Evolutionary conservation across 2,797 vertebrate species (phyloP).

Genomic region (Enteromius anoplus): DNA sequence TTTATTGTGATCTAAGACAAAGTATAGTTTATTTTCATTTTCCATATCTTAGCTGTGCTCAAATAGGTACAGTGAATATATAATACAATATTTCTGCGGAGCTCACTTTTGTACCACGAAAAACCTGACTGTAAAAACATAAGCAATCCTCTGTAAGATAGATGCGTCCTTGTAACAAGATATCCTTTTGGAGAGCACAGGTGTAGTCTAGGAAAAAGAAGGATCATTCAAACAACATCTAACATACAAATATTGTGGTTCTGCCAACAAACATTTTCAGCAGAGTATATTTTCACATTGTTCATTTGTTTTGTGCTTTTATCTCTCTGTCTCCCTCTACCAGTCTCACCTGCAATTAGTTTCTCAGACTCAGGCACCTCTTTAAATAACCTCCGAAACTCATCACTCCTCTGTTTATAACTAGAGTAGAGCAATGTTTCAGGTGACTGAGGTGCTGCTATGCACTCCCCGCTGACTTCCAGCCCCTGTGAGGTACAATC

Average conservation of each 20-base stretch:
- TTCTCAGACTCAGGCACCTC: conserved; percentile 86
- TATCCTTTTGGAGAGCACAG: conserved; percentile 93
- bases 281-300: not conserved
- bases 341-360: conserved; percentile 86
- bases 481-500: conserved; percentile 20
- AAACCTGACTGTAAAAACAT: conserved; percentile 96
- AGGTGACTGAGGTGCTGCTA: conserved; percentile 75
- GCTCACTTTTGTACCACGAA: conserved; percentile 90
- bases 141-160: conserved; percentile 92
- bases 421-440: conserved; percentile 66
- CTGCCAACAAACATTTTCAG: conserved; percentile 2
- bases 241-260: conserved; percentile 16
- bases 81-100: not conserved
- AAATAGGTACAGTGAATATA: not conserved
- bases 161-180: conserved; percentile 90
- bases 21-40: conserved; percentile 11
- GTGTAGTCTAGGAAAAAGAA: conserved; percentile 80
- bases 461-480: conserved; percentile 58
- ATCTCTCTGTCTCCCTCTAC: conserved; percentile 9
- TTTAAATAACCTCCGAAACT: conserved; percentile 90
- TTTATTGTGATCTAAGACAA: conserved; percentile 81
- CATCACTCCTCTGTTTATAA: conserved; percentile 90
- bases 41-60: too few species aligned
- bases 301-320: not conserved
- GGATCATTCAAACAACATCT: conserved; percentile 10